phyloP scores from a whole-genome alignment of 2,113 vertebrate species.

The Connochaetes taurinus region DNA sequence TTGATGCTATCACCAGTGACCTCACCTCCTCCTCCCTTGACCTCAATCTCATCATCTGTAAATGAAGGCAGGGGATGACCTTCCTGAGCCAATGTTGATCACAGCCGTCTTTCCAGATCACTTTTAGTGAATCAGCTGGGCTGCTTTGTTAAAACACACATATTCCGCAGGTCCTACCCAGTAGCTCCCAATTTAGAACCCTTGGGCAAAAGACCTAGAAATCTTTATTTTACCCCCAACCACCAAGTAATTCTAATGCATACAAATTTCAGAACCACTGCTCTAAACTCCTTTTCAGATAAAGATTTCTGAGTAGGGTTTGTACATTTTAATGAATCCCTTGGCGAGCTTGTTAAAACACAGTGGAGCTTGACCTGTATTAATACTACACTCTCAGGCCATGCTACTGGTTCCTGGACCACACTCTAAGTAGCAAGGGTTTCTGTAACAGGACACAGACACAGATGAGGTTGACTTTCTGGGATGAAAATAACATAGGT shows the following conservation, averaged over 20 bases:
- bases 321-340: background rate
- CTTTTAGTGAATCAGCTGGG: background rate
- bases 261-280: background rate
- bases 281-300: background rate
- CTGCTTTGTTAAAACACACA: background rate
- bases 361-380: background rate
- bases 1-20: background rate
- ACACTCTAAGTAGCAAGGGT: background rate
- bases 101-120: background rate
- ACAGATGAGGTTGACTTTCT: background rate
- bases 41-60: background rate
- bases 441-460: background rate
- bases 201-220: background rate
- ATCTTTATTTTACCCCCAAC: background rate
- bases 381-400: background rate
- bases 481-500: background rate
- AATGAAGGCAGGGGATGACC: background rate
- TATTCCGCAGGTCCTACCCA: background rate
- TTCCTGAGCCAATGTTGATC: background rate
- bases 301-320: background rate
- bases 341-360: background rate
- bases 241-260: background rate
- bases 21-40: background rate
- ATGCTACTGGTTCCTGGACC: background rate
- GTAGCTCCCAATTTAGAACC: background rate